Percentiles rank a stretch among this genome's conserved stretches.
Evolutionary conservation across 2,888 invertebrate genomes (phyloP).

Genomic region (Coelogynopora nodosa): DNA sequence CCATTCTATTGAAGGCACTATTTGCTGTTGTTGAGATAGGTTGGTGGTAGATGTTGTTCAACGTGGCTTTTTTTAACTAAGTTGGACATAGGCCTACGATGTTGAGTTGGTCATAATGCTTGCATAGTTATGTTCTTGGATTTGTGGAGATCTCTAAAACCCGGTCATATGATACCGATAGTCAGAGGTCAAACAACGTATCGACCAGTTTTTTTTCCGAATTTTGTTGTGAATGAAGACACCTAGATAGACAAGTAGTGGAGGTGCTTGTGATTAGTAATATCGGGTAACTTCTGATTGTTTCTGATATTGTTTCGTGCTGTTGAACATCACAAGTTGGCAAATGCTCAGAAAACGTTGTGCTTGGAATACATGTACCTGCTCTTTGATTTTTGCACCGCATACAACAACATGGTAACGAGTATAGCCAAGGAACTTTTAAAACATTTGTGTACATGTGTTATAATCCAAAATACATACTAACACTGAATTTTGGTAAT

Average conservation of each 20-base stretch:
- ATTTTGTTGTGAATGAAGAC: conserved; percentile 47
- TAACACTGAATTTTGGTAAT: too few species aligned
- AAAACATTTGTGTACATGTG: too few species aligned
- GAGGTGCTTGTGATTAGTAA: conserved; percentile 41
- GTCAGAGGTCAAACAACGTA: conserved; percentile 44
- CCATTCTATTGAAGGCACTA: too few species aligned
- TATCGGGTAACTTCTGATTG: conserved; percentile 1
- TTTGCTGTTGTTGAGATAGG: too few species aligned
- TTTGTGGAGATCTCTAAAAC: too few species aligned
- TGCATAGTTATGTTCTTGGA: conserved; percentile 42
- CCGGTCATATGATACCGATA: too few species aligned
- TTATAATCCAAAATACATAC: too few species aligned
- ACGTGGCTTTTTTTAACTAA: conserved; percentile 34
- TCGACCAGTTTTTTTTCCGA: conserved; percentile 47
- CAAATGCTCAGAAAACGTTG: conserved; percentile 41
- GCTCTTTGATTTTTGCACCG: conserved; percentile 3
- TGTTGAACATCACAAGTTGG: conserved; percentile 46
- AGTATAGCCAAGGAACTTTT: conserved; percentile 23
- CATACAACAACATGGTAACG: not conserved
- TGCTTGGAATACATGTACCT: conserved; percentile 6
- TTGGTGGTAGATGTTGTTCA: not conserved
- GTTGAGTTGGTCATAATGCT: conserved; percentile 38
- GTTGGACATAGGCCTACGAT: conserved; percentile 47
- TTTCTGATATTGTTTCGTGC: conserved; percentile 34
- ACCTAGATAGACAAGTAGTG: conserved; percentile 47